Base-by-base conservation (phyloP, 2,113 vertebrate genomes). In the Callionymus lyra region DNA sequence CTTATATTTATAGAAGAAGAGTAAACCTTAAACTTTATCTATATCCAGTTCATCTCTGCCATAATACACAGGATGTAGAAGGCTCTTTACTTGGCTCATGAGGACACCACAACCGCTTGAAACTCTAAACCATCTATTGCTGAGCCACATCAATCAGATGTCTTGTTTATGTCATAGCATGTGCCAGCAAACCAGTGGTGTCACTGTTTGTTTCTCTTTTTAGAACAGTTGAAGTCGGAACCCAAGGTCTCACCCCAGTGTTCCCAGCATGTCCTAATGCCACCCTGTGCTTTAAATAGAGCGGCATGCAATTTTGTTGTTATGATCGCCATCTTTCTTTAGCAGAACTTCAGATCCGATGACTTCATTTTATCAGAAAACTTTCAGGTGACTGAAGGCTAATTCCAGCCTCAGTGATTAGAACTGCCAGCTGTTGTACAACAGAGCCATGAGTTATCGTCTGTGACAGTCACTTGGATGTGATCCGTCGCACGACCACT, bases 81-180 rank as follows among this genome's bases (percentile, higher is more conserved):
- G 81, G 75, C 67, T 59, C 55, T 16, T 50, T 41, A 81, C 74
- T 76, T 75, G 38, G 58, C 61, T 72, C 38, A 59, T 48, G 61
- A 54, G 49, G 33, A 80, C 80, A 42, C 74, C 54, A 1, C 33
- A 56, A 59, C 68, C 54, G 68, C 38, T 47, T 69, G 47, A 27
- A 56, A 53, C 75, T 44, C 59, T 53, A 67, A 46, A 27, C 47
- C 54, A 27, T 59, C 63, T 49, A 52, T 35, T 38, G 70, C 57
- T 74, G 76, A 82, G 70, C 55, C 42, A 16, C 52, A 66, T 69
- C 70, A 57, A 49, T 72, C 70, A 65, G 46, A 64, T 70, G 81
- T 70, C 80, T 81, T 79, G 75, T 83, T 82, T 74, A 56, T 81
- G 37, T n/a, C n/a, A n/a, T n/a, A n/a, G n/a, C 56, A 65, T 76